Percentiles rank a stretch among this genome's conserved stretches.
phyloP scores from a whole-genome alignment of 2,888 invertebrate genomes.

The Cryptocephalus moraei region DNA sequence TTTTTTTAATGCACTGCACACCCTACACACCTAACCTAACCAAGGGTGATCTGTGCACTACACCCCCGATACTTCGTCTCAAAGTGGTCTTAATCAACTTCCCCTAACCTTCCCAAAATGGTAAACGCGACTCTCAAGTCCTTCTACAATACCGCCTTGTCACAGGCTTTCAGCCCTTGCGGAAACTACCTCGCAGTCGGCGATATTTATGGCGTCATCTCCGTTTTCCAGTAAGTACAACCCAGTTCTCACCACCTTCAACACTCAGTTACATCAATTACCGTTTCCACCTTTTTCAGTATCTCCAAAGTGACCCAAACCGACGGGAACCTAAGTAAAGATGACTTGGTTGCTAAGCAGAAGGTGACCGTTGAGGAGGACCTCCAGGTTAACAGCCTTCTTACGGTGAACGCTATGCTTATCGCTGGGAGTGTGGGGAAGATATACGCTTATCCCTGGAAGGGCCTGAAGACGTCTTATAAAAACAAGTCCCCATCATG shows the following conservation, averaged over 20 bases:
- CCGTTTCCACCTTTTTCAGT: conserved; percentile 33
- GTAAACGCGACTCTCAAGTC: conserved; percentile 41
- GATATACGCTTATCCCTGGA: conserved; percentile 70
- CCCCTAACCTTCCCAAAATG: conserved; percentile 11
- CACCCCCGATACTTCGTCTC: too few relatives aligned
- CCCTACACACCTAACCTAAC: too few relatives aligned
- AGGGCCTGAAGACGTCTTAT: conserved; percentile 47
- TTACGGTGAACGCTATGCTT: conserved; percentile 55
- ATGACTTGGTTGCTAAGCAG: conserved; percentile 52
- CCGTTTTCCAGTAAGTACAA: conserved; percentile 64
- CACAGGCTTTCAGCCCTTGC: conserved; percentile 75
- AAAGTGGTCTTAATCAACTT: too few relatives aligned
- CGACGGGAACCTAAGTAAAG: conserved; percentile 42
- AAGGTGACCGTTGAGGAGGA: conserved; percentile 51
- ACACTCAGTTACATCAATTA: neutral
- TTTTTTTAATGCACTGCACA: too few relatives aligned
- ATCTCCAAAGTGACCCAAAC: conserved; percentile 52
- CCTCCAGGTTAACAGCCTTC: conserved; percentile 58
- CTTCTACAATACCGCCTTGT: conserved; percentile 70
- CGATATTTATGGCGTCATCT: conserved; percentile 76
- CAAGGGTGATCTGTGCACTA: too few relatives aligned
- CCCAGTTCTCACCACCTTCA: neutral
- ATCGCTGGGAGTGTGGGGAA: conserved; percentile 67
- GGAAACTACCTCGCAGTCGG: conserved; percentile 74
- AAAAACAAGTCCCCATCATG: conserved; percentile 54